Percentiles rank a stretch among this genome's conserved stretches.
These are phyloP conservation scores for Cephonodes hylas DNA, from an alignment of 2,888 invertebrate species.

Conservation along the genomic window DNA sequence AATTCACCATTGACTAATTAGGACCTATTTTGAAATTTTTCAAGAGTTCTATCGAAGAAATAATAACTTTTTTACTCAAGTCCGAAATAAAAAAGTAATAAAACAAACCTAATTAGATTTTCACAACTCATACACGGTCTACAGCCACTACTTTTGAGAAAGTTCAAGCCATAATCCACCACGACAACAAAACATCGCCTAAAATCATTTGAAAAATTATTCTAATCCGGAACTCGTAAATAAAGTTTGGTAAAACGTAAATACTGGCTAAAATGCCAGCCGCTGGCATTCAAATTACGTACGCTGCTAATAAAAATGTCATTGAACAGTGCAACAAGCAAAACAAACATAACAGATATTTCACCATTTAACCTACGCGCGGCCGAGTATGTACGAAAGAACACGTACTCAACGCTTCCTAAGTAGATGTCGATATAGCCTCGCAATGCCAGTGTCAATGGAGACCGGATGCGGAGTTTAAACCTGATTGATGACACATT, in stretches of 20 bases:
- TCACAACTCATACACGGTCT: no score
- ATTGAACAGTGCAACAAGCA: conserved; percentile 2
- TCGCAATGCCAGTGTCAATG: conserved; percentile 14
- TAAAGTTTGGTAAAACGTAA: no score
- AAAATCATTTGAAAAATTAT: background rate
- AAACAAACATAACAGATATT: conserved; percentile 9
- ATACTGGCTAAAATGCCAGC: background rate
- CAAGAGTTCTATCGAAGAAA: no score
- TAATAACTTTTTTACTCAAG: no score
- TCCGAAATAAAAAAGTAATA: no score
- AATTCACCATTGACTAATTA: no score
- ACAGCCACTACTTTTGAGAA: no score
- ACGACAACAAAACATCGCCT: no score
- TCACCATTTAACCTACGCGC: background rate
- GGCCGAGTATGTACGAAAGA: background rate
- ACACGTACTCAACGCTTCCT: background rate
- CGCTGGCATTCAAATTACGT: conserved; percentile 4
- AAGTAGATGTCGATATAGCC: conserved; percentile 25
- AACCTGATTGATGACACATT: conserved; percentile 58
- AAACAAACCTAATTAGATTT: no score
- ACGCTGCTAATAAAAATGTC: conserved; percentile 3
- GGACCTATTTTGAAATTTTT: no score
- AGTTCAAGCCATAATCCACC: no score
- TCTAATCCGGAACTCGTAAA: background rate
- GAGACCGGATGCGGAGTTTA: conserved; percentile 38